phyloP scores from a whole-genome alignment of 2,888 invertebrate genomes.

The Capitulum mitella region DNA sequence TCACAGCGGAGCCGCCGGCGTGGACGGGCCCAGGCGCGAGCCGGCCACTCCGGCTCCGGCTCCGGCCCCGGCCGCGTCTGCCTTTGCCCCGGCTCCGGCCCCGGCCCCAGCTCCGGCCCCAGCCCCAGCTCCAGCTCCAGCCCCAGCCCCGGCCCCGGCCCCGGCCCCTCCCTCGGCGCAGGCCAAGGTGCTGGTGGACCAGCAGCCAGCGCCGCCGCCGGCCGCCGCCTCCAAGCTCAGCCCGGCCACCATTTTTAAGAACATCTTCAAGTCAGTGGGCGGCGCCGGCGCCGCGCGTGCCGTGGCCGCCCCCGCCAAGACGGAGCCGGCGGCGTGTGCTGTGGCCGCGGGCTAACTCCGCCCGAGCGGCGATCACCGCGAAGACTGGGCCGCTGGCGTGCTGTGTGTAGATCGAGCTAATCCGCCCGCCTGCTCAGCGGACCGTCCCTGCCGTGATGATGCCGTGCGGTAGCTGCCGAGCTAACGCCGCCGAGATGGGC shows the following conservation, averaged over 20 bases:
- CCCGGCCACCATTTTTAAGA: conserved; percentile 85
- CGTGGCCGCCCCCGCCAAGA: not conserved
- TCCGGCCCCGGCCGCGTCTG: not conserved
- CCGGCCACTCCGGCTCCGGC: not conserved
- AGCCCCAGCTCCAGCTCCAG: not conserved
- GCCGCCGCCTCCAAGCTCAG: conserved; percentile 63
- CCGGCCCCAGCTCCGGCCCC: conserved; percentile 36
- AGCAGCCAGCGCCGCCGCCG: not conserved
- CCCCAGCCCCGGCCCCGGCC: too few relatives aligned
- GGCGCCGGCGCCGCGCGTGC: not conserved
- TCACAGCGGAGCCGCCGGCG: not conserved
- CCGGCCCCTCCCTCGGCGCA: conserved; percentile 55
- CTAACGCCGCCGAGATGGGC: not conserved
- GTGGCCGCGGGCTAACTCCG: too few relatives aligned
- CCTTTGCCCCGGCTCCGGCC: conserved; percentile 35
- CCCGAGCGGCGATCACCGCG: too few relatives aligned
- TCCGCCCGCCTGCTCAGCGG: too few relatives aligned
- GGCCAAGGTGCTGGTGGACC: conserved; percentile 39
- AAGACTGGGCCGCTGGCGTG: too few relatives aligned
- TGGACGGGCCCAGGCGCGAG: not conserved
- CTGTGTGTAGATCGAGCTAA: too few relatives aligned
- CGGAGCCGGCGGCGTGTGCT: not conserved
- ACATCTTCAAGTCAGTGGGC: conserved; percentile 83
- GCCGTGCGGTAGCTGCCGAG: too few relatives aligned
- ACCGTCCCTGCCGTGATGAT: too few relatives aligned